Conservation (phyloP, 2,113 vertebrate species). For the Butorides virescens region DNA sequence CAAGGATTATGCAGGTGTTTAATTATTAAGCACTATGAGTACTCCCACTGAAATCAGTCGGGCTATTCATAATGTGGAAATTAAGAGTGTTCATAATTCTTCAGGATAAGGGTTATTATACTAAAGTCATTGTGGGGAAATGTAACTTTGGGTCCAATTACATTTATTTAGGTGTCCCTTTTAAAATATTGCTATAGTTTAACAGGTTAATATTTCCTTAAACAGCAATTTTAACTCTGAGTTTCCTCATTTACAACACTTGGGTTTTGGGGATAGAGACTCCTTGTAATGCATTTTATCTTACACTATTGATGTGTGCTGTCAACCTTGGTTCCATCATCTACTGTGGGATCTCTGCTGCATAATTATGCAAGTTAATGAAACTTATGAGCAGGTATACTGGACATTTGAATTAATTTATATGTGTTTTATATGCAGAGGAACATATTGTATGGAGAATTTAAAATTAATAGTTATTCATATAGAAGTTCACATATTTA, state of each 20-base stretch:
- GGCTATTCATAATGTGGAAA: background rate
- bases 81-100: background rate
- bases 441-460: background rate
- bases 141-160: background rate
- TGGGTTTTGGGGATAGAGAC: background rate
- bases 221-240: background rate
- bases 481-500: background rate
- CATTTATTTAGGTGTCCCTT: background rate
- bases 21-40: background rate
- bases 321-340: background rate
- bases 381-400: background rate
- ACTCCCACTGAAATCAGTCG: background rate
- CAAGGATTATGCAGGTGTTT: background rate
- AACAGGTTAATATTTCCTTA: background rate
- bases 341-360: background rate
- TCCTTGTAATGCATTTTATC: background rate
- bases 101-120: background rate
- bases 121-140: background rate
- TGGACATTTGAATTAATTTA: background rate
- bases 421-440: background rate
- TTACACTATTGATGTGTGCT: background rate
- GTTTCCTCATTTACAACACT: background rate
- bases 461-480: background rate
- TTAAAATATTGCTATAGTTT: background rate
- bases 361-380: conserved; percentile 10